Percentiles rank a stretch among this genome's conserved stretches.
phyloP scores from a whole-genome alignment of 2,888 invertebrate species.

The Heliconius ethilla region DNA sequence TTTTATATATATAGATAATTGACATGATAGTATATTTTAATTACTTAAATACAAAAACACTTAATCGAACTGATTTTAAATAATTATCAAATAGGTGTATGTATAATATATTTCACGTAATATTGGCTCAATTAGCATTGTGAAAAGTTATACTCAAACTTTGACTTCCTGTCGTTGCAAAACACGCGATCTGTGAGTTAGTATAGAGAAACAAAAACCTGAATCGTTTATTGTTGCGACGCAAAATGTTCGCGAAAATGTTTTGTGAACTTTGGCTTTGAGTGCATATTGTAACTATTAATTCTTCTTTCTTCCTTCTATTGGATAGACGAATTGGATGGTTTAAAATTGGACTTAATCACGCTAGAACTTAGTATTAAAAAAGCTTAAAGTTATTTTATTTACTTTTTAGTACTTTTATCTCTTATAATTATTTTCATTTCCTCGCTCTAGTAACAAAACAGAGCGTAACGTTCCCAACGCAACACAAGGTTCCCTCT shows the following conservation, averaged over 20 bases:
- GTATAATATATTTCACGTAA: background rate
- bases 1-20: too few species aligned
- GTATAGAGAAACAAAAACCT: slow-evolving; percentile 30
- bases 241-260: slow-evolving; percentile 30
- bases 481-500: too few species aligned
- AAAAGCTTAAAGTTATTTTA: background rate
- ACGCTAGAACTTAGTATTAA: background rate
- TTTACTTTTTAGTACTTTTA: background rate
- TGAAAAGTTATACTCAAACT: slow-evolving; percentile 24
- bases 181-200: slow-evolving; percentile 41
- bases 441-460: too few species aligned
- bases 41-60: background rate
- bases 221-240: slow-evolving; percentile 29
- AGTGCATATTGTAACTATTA: background rate
- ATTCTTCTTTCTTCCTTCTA: too few species aligned
- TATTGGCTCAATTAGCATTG: background rate
- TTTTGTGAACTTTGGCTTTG: slow-evolving; percentile 16
- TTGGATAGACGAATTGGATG: slow-evolving; percentile 8
- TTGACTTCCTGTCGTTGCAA: slow-evolving; percentile 30
- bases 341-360: background rate
- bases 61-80: background rate
- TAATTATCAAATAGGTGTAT: background rate
- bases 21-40: background rate
- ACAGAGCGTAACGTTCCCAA: too few species aligned
- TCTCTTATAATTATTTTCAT: too few species aligned